Evolutionary conservation across 2,113 vertebrate species (phyloP).

Genomic region (Ageneiosus marmoratus): DNA sequence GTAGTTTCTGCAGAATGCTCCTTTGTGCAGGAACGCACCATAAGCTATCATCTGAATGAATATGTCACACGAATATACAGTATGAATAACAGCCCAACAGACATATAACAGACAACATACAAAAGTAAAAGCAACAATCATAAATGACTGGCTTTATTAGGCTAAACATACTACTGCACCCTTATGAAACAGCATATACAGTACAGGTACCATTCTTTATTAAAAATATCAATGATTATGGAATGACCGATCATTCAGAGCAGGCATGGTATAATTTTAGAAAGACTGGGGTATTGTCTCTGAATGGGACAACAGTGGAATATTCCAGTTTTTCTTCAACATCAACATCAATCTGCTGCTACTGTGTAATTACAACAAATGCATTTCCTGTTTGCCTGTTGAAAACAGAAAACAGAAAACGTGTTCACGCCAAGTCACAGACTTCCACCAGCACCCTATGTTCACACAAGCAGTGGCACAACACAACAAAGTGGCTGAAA

Average conservation of each 20-base stretch:
- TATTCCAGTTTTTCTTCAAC: not conserved
- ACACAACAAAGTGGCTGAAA: not conserved
- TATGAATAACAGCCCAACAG: not conserved
- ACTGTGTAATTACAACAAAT: not conserved
- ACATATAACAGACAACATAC: no score
- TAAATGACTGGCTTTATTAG: not conserved
- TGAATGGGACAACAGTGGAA: not conserved
- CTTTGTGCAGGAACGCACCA: constrained; percentile 96
- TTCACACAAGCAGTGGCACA: not conserved
- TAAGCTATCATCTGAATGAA: constrained; percentile 89
- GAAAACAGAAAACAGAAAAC: no score
- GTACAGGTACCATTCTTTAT: not conserved
- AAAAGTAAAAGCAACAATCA: not conserved
- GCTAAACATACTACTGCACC: not conserved
- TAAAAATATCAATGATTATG: not conserved
- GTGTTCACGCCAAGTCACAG: not conserved
- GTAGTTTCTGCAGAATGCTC: constrained; percentile 96
- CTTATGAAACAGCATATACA: not conserved
- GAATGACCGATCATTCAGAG: not conserved
- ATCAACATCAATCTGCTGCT: not conserved
- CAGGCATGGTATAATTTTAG: not conserved
- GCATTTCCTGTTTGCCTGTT: no score
- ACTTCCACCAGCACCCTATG: not conserved
- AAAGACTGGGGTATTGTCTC: not conserved
- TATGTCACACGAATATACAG: constrained; percentile 30